These are phyloP conservation scores for Psammodynastes pulverulentus DNA, from an alignment of 2,113 vertebrate genomes.

Conservation along the genomic window DNA sequence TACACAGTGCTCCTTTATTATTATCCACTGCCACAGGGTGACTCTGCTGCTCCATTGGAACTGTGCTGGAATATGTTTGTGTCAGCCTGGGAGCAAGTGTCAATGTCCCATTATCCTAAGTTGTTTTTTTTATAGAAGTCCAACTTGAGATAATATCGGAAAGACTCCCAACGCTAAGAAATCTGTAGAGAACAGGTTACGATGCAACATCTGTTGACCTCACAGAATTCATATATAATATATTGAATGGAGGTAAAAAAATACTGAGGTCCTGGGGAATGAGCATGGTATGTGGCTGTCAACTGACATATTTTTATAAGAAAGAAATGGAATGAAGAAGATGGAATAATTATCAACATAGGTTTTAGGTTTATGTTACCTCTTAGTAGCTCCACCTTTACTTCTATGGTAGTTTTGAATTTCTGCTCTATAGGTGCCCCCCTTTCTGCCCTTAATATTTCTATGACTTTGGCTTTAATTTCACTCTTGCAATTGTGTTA, in stretches of 20 bases:
- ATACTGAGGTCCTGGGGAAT: background rate
- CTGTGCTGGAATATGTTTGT: background rate
- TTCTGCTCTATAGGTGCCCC: background rate
- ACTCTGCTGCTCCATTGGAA: constrained; percentile 20
- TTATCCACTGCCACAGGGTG: constrained; percentile 19
- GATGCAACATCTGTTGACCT: background rate
- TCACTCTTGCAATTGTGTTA: background rate
- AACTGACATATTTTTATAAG: background rate
- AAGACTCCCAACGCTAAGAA: background rate
- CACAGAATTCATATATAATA: background rate
- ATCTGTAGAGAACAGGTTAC: background rate
- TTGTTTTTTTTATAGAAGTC: background rate
- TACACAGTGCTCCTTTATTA: background rate
- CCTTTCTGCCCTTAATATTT: background rate
- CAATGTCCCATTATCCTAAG: background rate
- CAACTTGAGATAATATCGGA: background rate
- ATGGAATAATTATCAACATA: background rate
- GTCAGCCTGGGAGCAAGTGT: background rate
- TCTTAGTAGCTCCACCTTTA: background rate
- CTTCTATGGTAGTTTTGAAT: background rate
- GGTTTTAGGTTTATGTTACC: background rate
- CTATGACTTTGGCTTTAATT: background rate
- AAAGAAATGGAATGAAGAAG: background rate
- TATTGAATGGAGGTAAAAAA: background rate
- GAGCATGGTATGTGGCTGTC: background rate